Conservation (phyloP, 2,113 vertebrate genomes). For the Leucopsar rothschildi region DNA sequence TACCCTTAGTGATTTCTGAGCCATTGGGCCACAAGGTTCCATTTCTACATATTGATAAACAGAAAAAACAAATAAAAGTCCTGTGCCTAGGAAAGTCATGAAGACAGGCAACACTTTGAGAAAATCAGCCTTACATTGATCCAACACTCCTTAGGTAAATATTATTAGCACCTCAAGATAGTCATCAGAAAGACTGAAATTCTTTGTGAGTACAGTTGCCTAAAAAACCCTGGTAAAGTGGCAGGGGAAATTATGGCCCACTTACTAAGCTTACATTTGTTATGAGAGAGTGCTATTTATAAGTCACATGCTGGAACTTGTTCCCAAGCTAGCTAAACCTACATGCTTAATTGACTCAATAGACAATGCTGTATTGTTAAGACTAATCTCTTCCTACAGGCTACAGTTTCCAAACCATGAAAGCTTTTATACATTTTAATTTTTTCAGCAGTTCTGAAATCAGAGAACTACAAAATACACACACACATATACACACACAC, state of each 20-base stretch:
- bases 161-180: not conserved
- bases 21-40: not conserved
- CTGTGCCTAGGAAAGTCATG: not conserved
- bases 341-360: conserved; percentile 73
- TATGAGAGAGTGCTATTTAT: conserved; percentile 84
- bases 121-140: not conserved
- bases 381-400: conserved; percentile 67
- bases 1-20: not conserved
- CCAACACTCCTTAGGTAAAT: rapidly evolving
- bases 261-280: conserved; percentile 81
- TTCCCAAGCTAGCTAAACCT: conserved; percentile 75
- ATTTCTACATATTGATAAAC: not conserved
- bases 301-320: conserved; percentile 78
- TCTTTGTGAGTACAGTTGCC: conserved; percentile 31
- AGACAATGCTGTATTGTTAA: conserved; percentile 72
- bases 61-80: not conserved
- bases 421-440: conserved; percentile 9
- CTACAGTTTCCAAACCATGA: conserved; percentile 58
- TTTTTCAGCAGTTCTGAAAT: not conserved
- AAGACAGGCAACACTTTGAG: not conserved
- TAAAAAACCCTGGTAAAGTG: conserved; percentile 64
- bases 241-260: conserved; percentile 76
- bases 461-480: not conserved
- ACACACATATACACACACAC: not conserved
- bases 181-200: conserved; percentile 7